Base-by-base conservation (phyloP, 2,797 vertebrate species). In the Benthosema pterotum region DNA sequence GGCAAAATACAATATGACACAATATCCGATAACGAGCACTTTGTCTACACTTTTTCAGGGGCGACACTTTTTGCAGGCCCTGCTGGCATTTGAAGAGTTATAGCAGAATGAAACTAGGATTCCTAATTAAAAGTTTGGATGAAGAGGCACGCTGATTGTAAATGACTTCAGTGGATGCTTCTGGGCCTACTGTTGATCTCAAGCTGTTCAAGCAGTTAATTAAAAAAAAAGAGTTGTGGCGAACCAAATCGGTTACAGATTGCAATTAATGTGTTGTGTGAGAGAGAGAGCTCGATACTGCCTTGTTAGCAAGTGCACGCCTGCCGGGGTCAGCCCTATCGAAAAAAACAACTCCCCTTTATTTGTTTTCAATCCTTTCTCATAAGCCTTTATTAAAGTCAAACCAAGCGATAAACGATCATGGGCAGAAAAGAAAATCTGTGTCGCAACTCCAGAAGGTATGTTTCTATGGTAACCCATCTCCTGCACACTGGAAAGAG, bases 121-220 rank as follows among this genome's bases (percentile, higher is more conserved):
- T 65, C 78, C 85, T 90, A 89, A 92, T 91, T 91, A 91, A 92
- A 92, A 92, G 88, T 92, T 91, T 88, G 66, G 68, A 87, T 74
- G 82, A 66, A 75, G 79, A 89, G 79, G 77, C 84, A 70, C 63
- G 80, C 86, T 91, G 90, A 92, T 90, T 89, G 86, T 87, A 87
- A 89, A 91, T 83, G 81, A 90, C 83, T 89, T 78, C 49, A 75
- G 80, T 84, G 76, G 77, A 88, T 71, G 82, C 85, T 82, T 76
- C 71, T 87, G 83, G 83, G 82, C 85, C 84, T 79, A 84, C 80
- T 85, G 88, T 87, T 90, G 88, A 89, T 89, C 84, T 90, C 90
- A 90, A 90, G 90, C 90, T 91, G 88, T 88, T 92, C 81, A 70
- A 83, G 88, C 83, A 87, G 86, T 91, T 92, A 88, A 92, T 90